These are phyloP conservation scores for Poecilia wingei DNA, from an alignment of 2,797 vertebrate species.

Conservation along the genomic window DNA sequence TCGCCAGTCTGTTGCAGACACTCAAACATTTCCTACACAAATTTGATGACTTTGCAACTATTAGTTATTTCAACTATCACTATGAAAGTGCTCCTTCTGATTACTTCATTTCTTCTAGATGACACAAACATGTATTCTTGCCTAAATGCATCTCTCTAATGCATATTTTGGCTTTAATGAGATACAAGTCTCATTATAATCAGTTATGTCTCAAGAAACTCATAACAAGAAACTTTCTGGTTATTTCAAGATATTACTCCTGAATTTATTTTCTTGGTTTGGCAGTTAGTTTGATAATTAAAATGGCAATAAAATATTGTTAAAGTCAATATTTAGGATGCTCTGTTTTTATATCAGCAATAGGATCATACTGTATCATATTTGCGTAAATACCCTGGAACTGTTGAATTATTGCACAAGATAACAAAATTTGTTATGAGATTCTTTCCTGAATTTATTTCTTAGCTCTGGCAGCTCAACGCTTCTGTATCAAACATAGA, in stretches of 20 bases:
- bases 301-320: too few relatives aligned
- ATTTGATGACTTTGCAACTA: too few relatives aligned
- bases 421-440: too few relatives aligned
- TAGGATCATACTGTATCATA: too few relatives aligned
- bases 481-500: not conserved
- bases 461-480: not conserved
- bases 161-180: not conserved
- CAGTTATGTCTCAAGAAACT: not conserved
- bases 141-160: not conserved
- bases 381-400: too few relatives aligned
- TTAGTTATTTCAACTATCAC: too few relatives aligned
- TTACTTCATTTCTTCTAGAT: not conserved
- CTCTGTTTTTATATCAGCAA: too few relatives aligned
- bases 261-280: not conserved
- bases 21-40: too few relatives aligned
- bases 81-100: not conserved
- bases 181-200: not conserved
- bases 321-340: too few relatives aligned
- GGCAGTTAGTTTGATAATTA: not conserved
- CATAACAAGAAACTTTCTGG: not conserved
- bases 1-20: too few relatives aligned
- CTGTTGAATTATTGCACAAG: not conserved
- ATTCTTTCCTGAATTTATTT: too few relatives aligned
- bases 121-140: not conserved
- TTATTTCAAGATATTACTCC: not conserved